Conservation (phyloP, 2,888 invertebrate species). For the Sinohyriopsis cumingii region DNA sequence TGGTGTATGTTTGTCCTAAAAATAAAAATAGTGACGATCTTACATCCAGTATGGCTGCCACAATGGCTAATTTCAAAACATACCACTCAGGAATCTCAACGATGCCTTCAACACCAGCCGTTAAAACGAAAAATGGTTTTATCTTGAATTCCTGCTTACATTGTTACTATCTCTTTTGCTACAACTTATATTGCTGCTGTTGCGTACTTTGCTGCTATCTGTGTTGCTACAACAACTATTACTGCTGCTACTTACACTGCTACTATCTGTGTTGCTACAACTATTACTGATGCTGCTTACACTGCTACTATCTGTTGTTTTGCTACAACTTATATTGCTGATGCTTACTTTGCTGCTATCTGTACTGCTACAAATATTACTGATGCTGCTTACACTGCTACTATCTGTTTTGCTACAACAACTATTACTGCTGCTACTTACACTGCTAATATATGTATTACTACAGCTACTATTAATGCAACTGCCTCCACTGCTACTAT, state of each 20-base stretch:
- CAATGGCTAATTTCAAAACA: no score
- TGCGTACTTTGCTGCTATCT: neutral
- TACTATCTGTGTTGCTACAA: slow-evolving; percentile 2
- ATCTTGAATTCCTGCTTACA: slow-evolving; percentile 6
- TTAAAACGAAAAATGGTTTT: no score
- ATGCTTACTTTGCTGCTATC: slow-evolving; percentile 12
- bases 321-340: slow-evolving; percentile 11
- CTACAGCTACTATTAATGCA: slow-evolving; percentile 3
- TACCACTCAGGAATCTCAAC: no score
- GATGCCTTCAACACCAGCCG: no score
- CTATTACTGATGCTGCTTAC: slow-evolving; percentile 8
- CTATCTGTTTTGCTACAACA: slow-evolving; percentile 8
- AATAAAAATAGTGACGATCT: no score
- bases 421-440: slow-evolving; percentile 15
- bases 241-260: slow-evolving; percentile 7
- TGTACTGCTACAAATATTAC: slow-evolving; percentile 3
- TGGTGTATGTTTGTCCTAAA: no score
- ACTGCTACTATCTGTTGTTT: neutral
- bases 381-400: slow-evolving; percentile 5
- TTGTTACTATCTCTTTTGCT: slow-evolving; percentile 16
- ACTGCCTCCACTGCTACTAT: slow-evolving; percentile 4
- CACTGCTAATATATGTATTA: slow-evolving; percentile 9
- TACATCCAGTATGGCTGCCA: no score
- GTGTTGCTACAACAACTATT: slow-evolving; percentile 8
- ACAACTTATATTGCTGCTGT: slow-evolving; percentile 16